Evolutionary conservation across 2,888 invertebrate species (phyloP), one percentile per base, ranked within the genome.

Genomic region (Mesodorylaimus sp.): DNA sequence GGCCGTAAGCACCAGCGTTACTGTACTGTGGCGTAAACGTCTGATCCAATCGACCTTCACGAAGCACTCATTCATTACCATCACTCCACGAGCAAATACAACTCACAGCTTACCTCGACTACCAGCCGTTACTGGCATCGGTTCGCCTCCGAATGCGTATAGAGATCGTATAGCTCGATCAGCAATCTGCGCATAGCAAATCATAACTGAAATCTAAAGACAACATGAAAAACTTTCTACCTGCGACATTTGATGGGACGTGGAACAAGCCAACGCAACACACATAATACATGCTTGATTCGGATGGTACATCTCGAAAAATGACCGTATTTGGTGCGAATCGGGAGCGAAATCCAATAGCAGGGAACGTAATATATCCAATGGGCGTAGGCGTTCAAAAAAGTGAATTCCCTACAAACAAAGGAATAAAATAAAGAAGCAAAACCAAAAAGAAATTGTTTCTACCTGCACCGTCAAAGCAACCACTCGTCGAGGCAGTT

Each of bases 81-180:
- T n/a, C n/a, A n/a, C n/a, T n/a, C n/a, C n/a, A n/a, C n/a, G n/a
- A n/a, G n/a, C n/a, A n/a, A n/a, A n/a, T n/a, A n/a, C n/a, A n/a
- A n/a, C n/a, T n/a, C n/a, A n/a, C n/a, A n/a, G n/a, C n/a, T n/a
- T n/a, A n/a, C n/a, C n/a, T n/a, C n/a, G n/a, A n/a, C n/a, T n/a
- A n/a, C 25, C 43, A 47, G 23, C 41, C 19, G 41, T 44, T 38
- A 27, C 32, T 36, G 53, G 44, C 37, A 55, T 54, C 2, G 71
- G 66, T 38, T 87, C 86, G 1, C 84, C 83, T 25, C 93, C 91
- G 64, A 85, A 88, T 55, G 86, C 70, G 69, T 89, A 84, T 70
- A 89, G 87, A 0, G 89, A 87, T 58, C 85, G 78, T 0, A 85
- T 80, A 0, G 91, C 89, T 80, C 84, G 82, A 62, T 87, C 81